phyloP scores from a whole-genome alignment of 2,797 vertebrate species.

The Etheostoma nigrum region DNA sequence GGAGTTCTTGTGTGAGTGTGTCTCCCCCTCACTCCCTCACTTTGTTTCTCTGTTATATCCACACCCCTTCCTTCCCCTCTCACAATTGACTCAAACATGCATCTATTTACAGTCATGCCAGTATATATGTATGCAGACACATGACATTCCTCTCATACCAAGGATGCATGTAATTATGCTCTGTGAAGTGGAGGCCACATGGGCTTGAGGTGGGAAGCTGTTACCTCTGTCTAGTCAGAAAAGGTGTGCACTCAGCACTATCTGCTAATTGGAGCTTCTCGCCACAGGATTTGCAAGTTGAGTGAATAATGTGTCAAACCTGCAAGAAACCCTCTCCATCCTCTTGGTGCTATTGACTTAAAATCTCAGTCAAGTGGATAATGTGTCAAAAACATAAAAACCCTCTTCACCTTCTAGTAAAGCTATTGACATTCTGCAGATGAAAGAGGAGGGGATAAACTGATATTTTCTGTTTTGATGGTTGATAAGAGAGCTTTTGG shows the following conservation, averaged over 20 bases:
- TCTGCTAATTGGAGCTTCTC: conserved; percentile 83
- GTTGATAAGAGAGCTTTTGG: conserved; percentile 69
- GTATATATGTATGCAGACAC: conserved; percentile 41
- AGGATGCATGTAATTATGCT: conserved; percentile 80
- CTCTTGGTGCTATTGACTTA: conserved; percentile 67
- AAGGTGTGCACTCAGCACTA: conserved; percentile 81
- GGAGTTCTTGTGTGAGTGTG: conserved; percentile 35
- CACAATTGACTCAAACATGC: conserved; percentile 58
- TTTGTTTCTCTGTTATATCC: conserved; percentile 42
- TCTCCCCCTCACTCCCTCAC: conserved; percentile 24
- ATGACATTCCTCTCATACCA: conserved; percentile 64
- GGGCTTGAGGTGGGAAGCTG: conserved; percentile 74
- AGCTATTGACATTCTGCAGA: conserved; percentile 66
- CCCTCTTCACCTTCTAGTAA: conserved; percentile 45
- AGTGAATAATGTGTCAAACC: conserved; percentile 80
- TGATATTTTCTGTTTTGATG: conserved; percentile 73
- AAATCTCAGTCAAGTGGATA: conserved; percentile 78
- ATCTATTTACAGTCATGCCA: conserved; percentile 44
- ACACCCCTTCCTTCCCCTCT: conserved; percentile 56
- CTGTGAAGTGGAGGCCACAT: conserved; percentile 77
- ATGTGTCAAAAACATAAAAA: conserved; percentile 63
- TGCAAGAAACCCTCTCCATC: conserved; percentile 59
- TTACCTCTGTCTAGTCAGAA: conserved; percentile 72
- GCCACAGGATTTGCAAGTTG: conserved; percentile 77
- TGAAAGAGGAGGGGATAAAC: conserved; percentile 46